phyloP scores from a whole-genome alignment of 2,113 vertebrate genomes.

The Scortum barcoo region DNA sequence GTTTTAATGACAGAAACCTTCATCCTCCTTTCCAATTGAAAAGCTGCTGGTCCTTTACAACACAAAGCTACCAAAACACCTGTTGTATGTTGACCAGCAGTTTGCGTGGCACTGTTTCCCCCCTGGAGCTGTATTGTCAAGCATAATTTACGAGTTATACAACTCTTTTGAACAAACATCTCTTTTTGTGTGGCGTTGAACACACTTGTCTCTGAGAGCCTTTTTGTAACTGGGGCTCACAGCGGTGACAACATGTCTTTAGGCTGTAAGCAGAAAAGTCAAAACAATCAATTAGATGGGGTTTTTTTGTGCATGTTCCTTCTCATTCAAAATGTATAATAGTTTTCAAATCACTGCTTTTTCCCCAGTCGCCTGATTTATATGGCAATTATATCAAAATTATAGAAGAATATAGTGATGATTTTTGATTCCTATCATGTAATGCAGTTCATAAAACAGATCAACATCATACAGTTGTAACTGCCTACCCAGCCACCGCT shows the following conservation, averaged over 20 bases:
- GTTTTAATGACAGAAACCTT: slow-evolving; percentile 1
- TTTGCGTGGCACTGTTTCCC: background rate
- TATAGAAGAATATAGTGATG: background rate
- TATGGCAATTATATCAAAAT: background rate
- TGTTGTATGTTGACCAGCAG: slow-evolving; percentile 1
- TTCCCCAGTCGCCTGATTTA: background rate
- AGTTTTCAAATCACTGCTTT: background rate
- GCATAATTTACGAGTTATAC: background rate
- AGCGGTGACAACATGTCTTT: no score
- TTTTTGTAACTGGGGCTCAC: background rate
- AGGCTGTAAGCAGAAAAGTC: background rate
- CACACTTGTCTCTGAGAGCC: background rate
- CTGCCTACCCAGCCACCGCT: background rate
- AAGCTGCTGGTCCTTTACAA: background rate
- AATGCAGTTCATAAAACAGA: background rate
- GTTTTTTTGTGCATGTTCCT: background rate
- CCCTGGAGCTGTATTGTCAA: background rate
- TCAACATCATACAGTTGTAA: background rate
- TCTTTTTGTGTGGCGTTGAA: background rate
- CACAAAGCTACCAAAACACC: background rate
- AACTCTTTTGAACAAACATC: background rate
- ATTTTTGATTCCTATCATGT: background rate
- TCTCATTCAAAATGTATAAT: background rate
- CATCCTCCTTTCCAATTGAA: background rate
- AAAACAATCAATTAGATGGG: background rate